Evolutionary conservation across 2,888 invertebrate species (phyloP).

Genomic region (Candidula unifasciata): DNA sequence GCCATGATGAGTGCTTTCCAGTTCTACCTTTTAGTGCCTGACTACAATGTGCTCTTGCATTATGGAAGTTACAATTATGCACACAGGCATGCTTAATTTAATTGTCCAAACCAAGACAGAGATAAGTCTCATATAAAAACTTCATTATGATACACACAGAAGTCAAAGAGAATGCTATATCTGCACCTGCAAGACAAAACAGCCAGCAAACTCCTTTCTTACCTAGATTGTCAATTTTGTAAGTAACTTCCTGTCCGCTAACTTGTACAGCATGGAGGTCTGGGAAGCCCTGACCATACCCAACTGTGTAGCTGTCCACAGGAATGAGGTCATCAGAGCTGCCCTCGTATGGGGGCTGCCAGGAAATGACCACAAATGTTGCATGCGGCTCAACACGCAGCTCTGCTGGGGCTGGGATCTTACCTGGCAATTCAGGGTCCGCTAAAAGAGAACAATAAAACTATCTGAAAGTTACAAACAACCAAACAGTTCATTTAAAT

Average conservation of each 20-base stretch:
- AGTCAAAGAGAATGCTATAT: no score
- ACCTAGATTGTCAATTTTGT: conserved; percentile 49
- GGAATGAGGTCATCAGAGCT: not conserved
- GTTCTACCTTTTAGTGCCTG: no score
- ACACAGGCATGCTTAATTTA: no score
- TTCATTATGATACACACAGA: no score
- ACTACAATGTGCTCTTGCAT: no score
- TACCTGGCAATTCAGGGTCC: no score
- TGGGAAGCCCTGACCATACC: conserved; percentile 54
- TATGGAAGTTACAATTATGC: no score
- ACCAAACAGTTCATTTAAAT: not conserved
- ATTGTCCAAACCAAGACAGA: no score
- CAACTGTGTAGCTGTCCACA: conserved; percentile 52
- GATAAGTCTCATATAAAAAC: no score
- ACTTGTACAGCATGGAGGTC: conserved; percentile 49
- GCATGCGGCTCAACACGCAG: conserved; percentile 48
- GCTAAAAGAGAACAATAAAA: not conserved
- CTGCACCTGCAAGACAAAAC: not conserved
- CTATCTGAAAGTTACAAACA: not conserved
- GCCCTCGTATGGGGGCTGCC: conserved; percentile 47
- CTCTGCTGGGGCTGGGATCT: conserved; percentile 41
- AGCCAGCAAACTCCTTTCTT: not conserved
- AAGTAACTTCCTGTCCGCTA: conserved; percentile 43
- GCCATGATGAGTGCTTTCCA: no score
- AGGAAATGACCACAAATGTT: conserved; percentile 47